Evolutionary conservation across 2,797 vertebrate species (phyloP).

Genomic region (Sciaenops ocellatus): DNA sequence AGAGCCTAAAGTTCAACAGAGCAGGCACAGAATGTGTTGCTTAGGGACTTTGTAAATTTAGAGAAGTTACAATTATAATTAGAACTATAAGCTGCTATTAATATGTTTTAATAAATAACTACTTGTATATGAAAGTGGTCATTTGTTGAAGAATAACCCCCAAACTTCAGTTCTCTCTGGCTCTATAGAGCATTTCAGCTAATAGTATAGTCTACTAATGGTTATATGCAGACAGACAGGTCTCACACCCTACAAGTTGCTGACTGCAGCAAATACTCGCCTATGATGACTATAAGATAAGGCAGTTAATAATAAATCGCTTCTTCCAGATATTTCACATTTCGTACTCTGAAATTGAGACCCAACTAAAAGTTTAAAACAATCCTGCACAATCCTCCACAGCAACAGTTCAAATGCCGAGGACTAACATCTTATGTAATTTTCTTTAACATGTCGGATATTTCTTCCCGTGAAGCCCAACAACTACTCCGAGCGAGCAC

Average conservation of each 20-base stretch:
- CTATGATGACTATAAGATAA: slow-evolving; percentile 18
- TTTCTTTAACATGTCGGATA: slow-evolving; percentile 20
- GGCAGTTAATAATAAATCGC: neutral
- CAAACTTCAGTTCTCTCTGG: neutral
- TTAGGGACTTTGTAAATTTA: neutral
- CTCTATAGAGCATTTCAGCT: too few species aligned
- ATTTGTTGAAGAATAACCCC: neutral
- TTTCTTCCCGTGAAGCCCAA: slow-evolving; percentile 26
- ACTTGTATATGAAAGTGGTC: neutral
- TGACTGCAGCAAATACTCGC: slow-evolving; percentile 3
- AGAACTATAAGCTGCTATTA: neutral
- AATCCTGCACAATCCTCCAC: slow-evolving; percentile 13
- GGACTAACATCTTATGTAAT: slow-evolving; percentile 21
- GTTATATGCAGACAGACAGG: neutral
- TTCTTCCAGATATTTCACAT: slow-evolving; percentile 14
- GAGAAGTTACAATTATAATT: neutral
- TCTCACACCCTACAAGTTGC: neutral
- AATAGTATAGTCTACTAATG: neutral
- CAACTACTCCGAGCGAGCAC: slow-evolving; percentile 14
- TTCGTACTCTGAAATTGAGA: slow-evolving; percentile 2
- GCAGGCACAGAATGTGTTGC: neutral
- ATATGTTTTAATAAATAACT: neutral
- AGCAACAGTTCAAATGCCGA: slow-evolving; percentile 35
- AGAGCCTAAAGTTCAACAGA: neutral
- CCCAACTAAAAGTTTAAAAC: slow-evolving; percentile 29